Percentiles rank a stretch among this genome's conserved stretches.
These are phyloP conservation scores for Mythimna albipuncta DNA, from an alignment of 2,888 invertebrate species.

Conservation along the genomic window DNA sequence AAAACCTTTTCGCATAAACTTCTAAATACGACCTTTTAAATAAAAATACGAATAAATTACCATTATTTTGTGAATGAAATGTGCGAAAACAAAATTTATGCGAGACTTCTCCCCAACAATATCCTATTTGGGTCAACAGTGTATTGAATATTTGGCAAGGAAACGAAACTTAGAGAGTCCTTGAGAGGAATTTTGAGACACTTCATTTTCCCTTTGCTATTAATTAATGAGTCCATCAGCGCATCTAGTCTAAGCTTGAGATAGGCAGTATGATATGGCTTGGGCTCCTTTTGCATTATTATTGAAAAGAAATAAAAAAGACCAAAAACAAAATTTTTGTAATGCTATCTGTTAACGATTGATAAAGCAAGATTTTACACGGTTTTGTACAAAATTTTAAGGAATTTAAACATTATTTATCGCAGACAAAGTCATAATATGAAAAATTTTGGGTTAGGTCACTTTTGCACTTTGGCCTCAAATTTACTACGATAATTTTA, in stretches of 20 bases:
- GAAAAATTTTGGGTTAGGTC: not conserved
- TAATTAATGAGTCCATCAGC: not conserved
- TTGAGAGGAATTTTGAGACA: not conserved
- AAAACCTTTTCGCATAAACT: not conserved
- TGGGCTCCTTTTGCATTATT: not conserved
- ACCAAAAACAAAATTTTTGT: not conserved
- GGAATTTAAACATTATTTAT: not conserved
- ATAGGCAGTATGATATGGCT: not conserved
- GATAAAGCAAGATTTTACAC: not conserved
- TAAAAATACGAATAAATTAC: constrained; percentile 54
- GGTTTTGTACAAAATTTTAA: not conserved
- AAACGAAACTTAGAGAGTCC: constrained; percentile 19
- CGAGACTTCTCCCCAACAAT: constrained; percentile 35
- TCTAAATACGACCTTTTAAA: constrained; percentile 39
- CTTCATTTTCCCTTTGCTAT: not conserved
- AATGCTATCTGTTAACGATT: not conserved
- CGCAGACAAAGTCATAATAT: not conserved
- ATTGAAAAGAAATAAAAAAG: not conserved
- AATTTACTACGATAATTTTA: not conserved
- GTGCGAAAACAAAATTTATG: constrained; percentile 44
- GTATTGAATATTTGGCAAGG: constrained; percentile 32
- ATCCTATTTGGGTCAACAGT: constrained; percentile 56
- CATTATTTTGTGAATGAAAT: constrained; percentile 57
- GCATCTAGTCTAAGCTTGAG: no score
- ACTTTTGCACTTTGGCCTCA: not conserved